Evolutionary conservation across 2,888 invertebrate species (phyloP), one percentile per base, ranked within the genome.

Genomic region (Alviniconcha strummeri): DNA sequence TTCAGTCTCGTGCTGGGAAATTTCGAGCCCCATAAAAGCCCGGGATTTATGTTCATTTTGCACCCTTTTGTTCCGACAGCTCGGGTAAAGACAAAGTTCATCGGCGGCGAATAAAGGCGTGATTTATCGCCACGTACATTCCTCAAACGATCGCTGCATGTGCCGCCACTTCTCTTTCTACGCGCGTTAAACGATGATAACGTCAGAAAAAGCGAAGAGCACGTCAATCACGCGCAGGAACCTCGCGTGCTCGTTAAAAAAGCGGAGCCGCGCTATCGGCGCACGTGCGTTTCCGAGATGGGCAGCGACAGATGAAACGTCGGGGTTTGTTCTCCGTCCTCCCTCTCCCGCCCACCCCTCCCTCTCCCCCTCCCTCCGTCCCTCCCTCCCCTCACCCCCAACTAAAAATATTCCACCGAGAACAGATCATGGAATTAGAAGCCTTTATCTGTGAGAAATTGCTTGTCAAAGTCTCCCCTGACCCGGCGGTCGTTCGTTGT

Each of bases 361-460:
- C 60, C 13, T 4, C 60, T 4, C 60, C 13, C 60, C 13, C 60
- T 4, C 60, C 13, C 60, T 4, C 60, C 13, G 2, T 9, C 19
- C 8, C 57, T 56, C 19, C 57, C 19, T 19, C 56, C 19, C 57
- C 9, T n/a, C 17, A 60, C 60, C 60, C 8, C 60, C 60, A 60
- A 8, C 13, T 13, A 60, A 77, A 77, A 67, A 76, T 82, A 82
- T 77, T 64, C 55, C 82, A 55, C 67, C 55, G 7, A 52, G 82
- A 82, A 82, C 77, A 82, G 77, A 82, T 77, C 82, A 82, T 64
- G 72, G 17, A 8, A 17, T 1, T 15, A 52, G 55, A n/a, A 11
- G 82, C 19, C 56, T 82, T 82, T 82, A 82, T 82, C 82, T 76
- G 82, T 82, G 82, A 82, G 82, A 82, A 82, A 82, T 82, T 82